Evolutionary conservation across 1,140 invertebrate species (phyloP).

Genomic region (Magallana angulata): DNA sequence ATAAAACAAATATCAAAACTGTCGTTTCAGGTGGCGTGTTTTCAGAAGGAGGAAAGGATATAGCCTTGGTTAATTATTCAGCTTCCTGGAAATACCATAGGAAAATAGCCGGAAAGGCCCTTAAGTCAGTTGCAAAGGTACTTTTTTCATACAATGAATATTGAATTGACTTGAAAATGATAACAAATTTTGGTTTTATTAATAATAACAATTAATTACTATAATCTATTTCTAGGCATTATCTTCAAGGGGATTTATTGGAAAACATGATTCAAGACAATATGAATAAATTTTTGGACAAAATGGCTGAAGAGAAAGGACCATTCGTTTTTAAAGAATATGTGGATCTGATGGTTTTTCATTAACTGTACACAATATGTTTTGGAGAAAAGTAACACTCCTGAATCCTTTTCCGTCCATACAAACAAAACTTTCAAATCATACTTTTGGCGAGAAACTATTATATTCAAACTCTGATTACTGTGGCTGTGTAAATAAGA

Average conservation of each 20-base stretch:
- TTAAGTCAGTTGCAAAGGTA: not conserved
- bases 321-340: constrained; percentile 14
- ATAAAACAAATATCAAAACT: too few relatives aligned
- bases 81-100: constrained; percentile 46
- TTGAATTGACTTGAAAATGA: too few relatives aligned
- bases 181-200: too few relatives aligned
- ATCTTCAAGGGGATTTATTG: too few relatives aligned
- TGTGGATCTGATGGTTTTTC: constrained; percentile 6
- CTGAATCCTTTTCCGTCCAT: not conserved
- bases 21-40: not conserved
- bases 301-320: constrained; percentile 26
- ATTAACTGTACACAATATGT: constrained; percentile 22
- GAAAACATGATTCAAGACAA: too few relatives aligned
- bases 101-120: constrained; percentile 69
- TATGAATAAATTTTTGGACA: too few relatives aligned
- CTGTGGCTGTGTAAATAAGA: too few relatives aligned
- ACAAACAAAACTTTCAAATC: not conserved
- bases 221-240: too few relatives aligned
- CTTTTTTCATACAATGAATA: not conserved
- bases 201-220: too few relatives aligned
- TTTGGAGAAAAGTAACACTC: constrained; percentile 38
- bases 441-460: not conserved
- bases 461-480: not conserved
- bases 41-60: constrained; percentile 46
- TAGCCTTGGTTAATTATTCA: constrained; percentile 36